Evolutionary conservation across 2,113 vertebrate genomes (phyloP).

Genomic region (Gracilinanus agilis): DNA sequence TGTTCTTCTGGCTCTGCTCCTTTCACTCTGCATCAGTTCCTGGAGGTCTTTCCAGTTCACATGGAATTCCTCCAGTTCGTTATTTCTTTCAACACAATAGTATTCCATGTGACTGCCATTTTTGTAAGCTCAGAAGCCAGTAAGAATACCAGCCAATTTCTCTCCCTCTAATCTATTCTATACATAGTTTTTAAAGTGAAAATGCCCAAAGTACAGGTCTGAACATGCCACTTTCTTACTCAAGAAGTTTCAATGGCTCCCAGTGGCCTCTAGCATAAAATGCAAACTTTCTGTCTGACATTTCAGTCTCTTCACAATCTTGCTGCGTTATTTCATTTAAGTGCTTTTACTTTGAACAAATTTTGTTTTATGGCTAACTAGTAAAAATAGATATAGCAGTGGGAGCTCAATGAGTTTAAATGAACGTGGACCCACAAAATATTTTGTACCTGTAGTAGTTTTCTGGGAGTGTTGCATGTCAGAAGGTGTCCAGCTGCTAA

Average conservation of each 20-base stretch:
- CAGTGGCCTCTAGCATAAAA: background rate
- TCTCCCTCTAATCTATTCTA: background rate
- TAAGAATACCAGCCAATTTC: background rate
- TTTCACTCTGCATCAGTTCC: too few species aligned
- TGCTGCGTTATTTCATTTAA: background rate
- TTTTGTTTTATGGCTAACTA: background rate
- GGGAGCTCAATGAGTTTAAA: background rate
- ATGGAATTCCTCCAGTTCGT: too few species aligned
- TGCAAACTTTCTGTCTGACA: background rate
- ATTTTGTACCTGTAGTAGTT: background rate
- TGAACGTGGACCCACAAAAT: background rate
- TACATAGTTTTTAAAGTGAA: background rate
- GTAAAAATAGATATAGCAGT: background rate
- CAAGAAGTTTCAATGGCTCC: background rate
- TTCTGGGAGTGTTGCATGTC: background rate
- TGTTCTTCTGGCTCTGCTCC: too few species aligned
- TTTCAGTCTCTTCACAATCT: background rate
- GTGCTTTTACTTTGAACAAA: background rate
- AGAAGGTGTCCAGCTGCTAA: background rate
- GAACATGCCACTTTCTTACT: background rate
- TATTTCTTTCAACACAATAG: too few species aligned
- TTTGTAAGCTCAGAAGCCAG: background rate
- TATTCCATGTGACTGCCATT: background rate
- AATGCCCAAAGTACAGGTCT: background rate
- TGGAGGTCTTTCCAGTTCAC: too few species aligned